Percentiles rank a stretch among this genome's conserved stretches.
Conservation (phyloP, 1,140 invertebrate species). For the Temnothorax nylanderi region DNA sequence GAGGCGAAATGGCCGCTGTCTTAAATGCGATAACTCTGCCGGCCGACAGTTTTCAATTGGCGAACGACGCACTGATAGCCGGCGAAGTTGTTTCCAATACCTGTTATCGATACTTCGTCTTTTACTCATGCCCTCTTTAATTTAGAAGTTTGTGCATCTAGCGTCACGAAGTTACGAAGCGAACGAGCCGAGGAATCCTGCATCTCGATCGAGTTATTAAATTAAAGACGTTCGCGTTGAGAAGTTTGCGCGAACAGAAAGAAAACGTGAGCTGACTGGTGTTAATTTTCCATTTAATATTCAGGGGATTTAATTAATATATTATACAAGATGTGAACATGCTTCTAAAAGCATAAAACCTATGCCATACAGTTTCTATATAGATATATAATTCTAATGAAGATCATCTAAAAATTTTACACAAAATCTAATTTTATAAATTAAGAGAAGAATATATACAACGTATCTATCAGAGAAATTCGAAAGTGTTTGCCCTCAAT, state of each 20-base stretch:
- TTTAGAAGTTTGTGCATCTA: slow-evolving; percentile 30
- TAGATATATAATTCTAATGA: background rate
- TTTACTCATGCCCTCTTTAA: slow-evolving; percentile 40
- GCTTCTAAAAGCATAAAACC: background rate
- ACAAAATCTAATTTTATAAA: background rate
- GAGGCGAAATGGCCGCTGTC: slow-evolving; percentile 25
- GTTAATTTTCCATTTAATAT: slow-evolving; percentile 34
- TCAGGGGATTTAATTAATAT: slow-evolving; percentile 12
- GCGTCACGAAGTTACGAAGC: slow-evolving; percentile 11
- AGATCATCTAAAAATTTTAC: background rate
- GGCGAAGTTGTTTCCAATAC: slow-evolving; percentile 66
- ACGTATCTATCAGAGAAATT: background rate
- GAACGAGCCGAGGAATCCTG: background rate
- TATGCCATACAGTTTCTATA: background rate
- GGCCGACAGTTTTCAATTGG: slow-evolving; percentile 71
- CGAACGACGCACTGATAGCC: slow-evolving; percentile 65
- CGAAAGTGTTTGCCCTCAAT: background rate
- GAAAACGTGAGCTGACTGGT: background rate
- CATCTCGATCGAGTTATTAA: slow-evolving; percentile 31
- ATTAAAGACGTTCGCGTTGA: slow-evolving; percentile 36
- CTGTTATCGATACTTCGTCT: slow-evolving; percentile 67
- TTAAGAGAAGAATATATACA: background rate
- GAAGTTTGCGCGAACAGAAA: background rate
- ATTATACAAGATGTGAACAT: background rate
- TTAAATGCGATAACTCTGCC: slow-evolving; percentile 64